A percentile compares a stretch with the other conserved stretches of the same genome.
Conservation (phyloP, 1,140 invertebrate genomes). For the Dinoponera quadriceps region DNA sequence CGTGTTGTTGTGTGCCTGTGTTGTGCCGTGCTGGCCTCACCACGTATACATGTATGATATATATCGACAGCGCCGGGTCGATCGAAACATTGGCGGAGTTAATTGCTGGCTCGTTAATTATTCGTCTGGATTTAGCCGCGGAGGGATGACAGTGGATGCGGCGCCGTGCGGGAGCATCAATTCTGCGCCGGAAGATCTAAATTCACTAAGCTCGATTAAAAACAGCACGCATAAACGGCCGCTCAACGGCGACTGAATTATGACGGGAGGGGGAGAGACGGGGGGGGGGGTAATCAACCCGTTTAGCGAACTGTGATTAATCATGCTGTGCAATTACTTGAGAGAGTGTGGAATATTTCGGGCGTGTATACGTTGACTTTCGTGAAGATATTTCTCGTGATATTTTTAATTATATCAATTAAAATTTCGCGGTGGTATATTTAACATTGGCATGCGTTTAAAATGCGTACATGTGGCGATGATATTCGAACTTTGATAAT, state of each 20-base stretch:
- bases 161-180: slow-evolving; percentile 26
- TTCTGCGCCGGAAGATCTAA: slow-evolving; percentile 55
- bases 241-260: slow-evolving; percentile 11
- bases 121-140: slow-evolving; percentile 52
- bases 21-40: too few relatives aligned
- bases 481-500: too few relatives aligned
- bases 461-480: too few relatives aligned
- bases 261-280: too few relatives aligned
- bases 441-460: too few relatives aligned
- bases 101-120: slow-evolving; percentile 69
- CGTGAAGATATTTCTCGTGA: too few relatives aligned
- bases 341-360: too few relatives aligned
- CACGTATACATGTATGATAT: slow-evolving; percentile 5
- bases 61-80: slow-evolving; percentile 27
- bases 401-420: too few relatives aligned
- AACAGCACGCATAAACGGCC: slow-evolving; percentile 36
- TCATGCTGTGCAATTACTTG: background rate
- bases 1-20: background rate
- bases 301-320: background rate
- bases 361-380: too few relatives aligned
- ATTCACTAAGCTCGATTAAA: slow-evolving; percentile 55
- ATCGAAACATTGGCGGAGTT: slow-evolving; percentile 62
- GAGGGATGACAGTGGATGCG: slow-evolving; percentile 43
- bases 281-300: slow-evolving; percentile 31
- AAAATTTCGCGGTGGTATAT: too few relatives aligned